Percentiles rank a stretch among this genome's conserved stretches.
Evolutionary conservation across 2,888 invertebrate genomes (phyloP).

Genomic region (Crossocerus cetratus): DNA sequence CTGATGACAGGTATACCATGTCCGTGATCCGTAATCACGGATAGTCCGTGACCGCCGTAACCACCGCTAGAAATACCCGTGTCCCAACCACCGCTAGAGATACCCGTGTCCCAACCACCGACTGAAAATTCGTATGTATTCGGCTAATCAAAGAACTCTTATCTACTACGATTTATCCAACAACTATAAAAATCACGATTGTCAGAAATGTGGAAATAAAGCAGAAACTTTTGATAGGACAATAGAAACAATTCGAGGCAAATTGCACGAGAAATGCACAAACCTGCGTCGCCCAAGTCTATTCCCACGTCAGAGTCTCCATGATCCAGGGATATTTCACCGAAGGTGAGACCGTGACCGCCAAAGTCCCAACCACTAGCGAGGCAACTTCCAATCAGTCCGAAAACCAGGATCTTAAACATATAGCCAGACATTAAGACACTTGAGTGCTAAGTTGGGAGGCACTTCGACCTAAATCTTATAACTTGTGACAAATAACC

Average conservation of each 20-base stretch:
- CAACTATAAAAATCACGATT: too few species aligned
- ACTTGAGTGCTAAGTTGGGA: not conserved
- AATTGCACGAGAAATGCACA: not conserved
- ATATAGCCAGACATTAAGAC: not conserved
- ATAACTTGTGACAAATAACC: not conserved
- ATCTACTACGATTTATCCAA: too few species aligned
- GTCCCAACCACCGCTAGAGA: constrained; percentile 24
- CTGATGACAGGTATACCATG: constrained; percentile 80
- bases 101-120: constrained; percentile 31
- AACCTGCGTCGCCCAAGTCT: constrained; percentile 51
- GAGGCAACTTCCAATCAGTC: constrained; percentile 43
- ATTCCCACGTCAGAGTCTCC: constrained; percentile 43
- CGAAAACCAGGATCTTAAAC: constrained; percentile 45
- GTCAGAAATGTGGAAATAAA: too few species aligned
- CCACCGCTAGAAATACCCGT: constrained; percentile 22
- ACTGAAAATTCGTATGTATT: too few species aligned
- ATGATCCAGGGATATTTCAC: constrained; percentile 63
- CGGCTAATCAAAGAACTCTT: too few species aligned
- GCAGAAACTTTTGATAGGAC: too few species aligned
- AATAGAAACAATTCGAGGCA: too few species aligned
- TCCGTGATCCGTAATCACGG: constrained; percentile 50
- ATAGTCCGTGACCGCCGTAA: constrained; percentile 54
- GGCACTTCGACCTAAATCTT: not conserved
- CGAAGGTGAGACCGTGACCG: constrained; percentile 56
- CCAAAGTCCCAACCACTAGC: constrained; percentile 24